A percentile compares a stretch with the other conserved stretches of the same genome.
Evolutionary conservation across 2,888 invertebrate species (phyloP).

Genomic region (Imbricaverruca yamaguchii): DNA sequence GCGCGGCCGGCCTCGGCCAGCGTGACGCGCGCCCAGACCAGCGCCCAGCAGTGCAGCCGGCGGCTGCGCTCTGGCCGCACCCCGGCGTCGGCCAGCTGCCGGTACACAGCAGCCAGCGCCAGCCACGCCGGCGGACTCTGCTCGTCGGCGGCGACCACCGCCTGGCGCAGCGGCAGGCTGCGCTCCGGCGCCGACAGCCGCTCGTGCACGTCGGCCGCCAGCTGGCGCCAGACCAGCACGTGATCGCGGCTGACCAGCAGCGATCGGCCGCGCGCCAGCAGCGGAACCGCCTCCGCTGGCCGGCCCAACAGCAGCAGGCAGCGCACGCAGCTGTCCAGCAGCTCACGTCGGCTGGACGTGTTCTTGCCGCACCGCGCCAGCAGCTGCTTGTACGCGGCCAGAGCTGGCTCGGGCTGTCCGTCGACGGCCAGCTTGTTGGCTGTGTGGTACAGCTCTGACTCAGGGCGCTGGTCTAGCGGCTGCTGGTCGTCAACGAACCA

Average conservation of each 20-base stretch:
- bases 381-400: neutral
- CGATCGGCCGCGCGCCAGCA: neutral
- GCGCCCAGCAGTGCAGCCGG: neutral
- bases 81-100: neutral
- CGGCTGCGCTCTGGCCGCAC: neutral
- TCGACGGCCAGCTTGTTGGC: neutral
- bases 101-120: neutral
- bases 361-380: neutral
- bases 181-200: neutral
- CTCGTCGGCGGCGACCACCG: neutral
- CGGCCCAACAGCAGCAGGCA: neutral
- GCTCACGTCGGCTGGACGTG: neutral
- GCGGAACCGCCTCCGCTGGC: neutral
- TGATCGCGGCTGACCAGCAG: neutral
- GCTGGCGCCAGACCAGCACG: neutral
- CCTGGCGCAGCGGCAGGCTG: neutral
- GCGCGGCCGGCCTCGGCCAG: neutral
- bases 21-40: neutral
- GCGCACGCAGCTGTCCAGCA: slow-evolving; percentile 4
- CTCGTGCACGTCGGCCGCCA: neutral
- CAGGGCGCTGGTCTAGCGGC: neutral
- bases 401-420: neutral
- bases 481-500: neutral
- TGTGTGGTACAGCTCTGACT: neutral
- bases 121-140: slow-evolving; percentile 16